Evolutionary conservation across 37 sponge, comb jelly and placozoan genomes (phyloP), one percentile per base, ranked within the genome.

Genomic region (Tethya wilhelma): DNA sequence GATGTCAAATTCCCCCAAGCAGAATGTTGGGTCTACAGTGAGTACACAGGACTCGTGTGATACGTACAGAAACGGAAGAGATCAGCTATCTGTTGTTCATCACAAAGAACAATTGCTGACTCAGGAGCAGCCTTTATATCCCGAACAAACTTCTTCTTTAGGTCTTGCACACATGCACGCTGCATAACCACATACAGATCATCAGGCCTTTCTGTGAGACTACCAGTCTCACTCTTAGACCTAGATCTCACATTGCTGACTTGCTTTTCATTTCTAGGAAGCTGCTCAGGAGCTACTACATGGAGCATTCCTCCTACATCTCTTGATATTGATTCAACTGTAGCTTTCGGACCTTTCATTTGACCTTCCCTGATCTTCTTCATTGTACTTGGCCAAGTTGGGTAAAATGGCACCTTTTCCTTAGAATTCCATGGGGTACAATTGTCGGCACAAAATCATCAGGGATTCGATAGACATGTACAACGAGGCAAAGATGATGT

Each of bases 21-120:
- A 64, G 34, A 85, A 86, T 2, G 87, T 86, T 1, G 87, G 87
- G 42, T 86, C 87, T 5, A 77, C 80, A 0, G 80, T 86, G n/a
- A 86, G 36, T 30, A 79, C 32, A 25, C 67, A 41, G 55, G 73
- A 79, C 31, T 69, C 77, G 36, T 32, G 23, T 26, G 69, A 53
- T 20, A 67, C 26, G 87, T 79, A 37, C 87, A 74, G 55, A 86
- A 85, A 2, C 78, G 40, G 9, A 69, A 63, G 19, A 85, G 37
- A 66, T 86, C 80, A 42, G 53, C 12, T 19, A 86, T 0, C 60
- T 86, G 80, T 25, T 9, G 41, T 19, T 86, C 68, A 32, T 39
- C 44, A 2, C 80, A 74, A 72, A 86, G 29, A 1, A 86, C 87
- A 64, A 86, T 38, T n/a, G 87, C 80, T 56, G 87, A 80, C 28